Percentiles rank a stretch among this genome's conserved stretches.
These are phyloP conservation scores for Pyrochroa serraticornis DNA, from an alignment of 2,888 invertebrate species.

Conservation along the genomic window DNA sequence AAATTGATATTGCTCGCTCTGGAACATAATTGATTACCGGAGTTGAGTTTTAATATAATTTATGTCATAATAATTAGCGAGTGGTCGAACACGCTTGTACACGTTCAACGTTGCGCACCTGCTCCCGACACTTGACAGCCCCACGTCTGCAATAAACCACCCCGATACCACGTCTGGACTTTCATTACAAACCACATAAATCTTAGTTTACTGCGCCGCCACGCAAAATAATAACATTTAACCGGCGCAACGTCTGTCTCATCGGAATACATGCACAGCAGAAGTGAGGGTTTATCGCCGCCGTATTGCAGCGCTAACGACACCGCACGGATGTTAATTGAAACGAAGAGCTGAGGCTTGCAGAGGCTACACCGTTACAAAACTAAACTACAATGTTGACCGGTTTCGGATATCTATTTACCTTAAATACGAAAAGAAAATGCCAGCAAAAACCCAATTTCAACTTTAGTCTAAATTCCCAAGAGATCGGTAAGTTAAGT, in stretches of 20 bases:
- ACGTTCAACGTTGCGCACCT: constrained; percentile 44
- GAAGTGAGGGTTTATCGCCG: constrained; percentile 6
- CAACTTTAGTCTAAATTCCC: too few species aligned
- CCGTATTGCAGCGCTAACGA: not conserved
- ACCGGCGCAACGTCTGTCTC: constrained; percentile 10
- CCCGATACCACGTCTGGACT: constrained; percentile 34
- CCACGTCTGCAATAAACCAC: constrained; percentile 35
- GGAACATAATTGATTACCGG: constrained; percentile 52
- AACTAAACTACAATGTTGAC: too few species aligned
- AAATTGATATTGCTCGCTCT: constrained; percentile 42
- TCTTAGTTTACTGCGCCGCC: constrained; percentile 35
- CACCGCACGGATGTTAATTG: not conserved
- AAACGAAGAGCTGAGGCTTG: not conserved
- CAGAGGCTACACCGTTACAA: not conserved
- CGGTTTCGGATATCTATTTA: too few species aligned
- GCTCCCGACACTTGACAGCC: constrained; percentile 48
- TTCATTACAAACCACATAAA: constrained; percentile 43
- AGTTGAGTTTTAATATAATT: constrained; percentile 55
- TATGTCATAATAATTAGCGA: constrained; percentile 55
- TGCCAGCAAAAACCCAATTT: too few species aligned
- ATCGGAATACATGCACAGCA: constrained; percentile 8
- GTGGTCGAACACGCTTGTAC: constrained; percentile 46
- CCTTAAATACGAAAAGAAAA: too few species aligned
- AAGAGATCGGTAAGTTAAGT: too few species aligned
- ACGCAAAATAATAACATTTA: constrained; percentile 32